Conservation (phyloP, 2,797 vertebrate species). For the Arremon aurantiirostris region DNA sequence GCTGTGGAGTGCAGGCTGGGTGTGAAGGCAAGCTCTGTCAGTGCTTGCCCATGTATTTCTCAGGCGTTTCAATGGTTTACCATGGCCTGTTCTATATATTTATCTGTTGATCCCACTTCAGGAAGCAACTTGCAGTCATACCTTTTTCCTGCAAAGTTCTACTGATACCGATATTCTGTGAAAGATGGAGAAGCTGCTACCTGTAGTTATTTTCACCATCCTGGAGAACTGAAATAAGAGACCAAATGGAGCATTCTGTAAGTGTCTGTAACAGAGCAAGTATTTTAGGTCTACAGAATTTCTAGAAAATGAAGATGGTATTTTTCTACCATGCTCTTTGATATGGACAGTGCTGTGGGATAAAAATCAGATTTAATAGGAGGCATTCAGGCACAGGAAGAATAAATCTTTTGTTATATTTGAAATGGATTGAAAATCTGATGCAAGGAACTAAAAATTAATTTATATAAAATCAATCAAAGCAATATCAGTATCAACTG, state of each 20-base stretch:
- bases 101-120: neutral
- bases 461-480: neutral
- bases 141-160: neutral
- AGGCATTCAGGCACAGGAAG: neutral
- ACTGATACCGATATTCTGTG: neutral
- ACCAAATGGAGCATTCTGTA: neutral
- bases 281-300: neutral
- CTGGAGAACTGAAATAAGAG: neutral
- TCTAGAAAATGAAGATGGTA: neutral
- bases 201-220: neutral
- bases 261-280: neutral
- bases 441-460: neutral
- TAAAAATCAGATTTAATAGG: neutral
- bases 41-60: neutral
- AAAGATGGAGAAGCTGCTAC: neutral
- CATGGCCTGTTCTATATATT: neutral
- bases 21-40: neutral
- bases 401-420: neutral
- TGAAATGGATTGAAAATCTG: neutral
- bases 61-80: neutral
- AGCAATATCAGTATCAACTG: neutral
- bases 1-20: neutral
- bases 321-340: neutral
- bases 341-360: neutral
- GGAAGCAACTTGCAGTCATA: neutral